Evolutionary conservation across 2,797 vertebrate species (phyloP), one percentile per base, ranked within the genome.

Genomic region (Zenarchopterus dispar): DNA sequence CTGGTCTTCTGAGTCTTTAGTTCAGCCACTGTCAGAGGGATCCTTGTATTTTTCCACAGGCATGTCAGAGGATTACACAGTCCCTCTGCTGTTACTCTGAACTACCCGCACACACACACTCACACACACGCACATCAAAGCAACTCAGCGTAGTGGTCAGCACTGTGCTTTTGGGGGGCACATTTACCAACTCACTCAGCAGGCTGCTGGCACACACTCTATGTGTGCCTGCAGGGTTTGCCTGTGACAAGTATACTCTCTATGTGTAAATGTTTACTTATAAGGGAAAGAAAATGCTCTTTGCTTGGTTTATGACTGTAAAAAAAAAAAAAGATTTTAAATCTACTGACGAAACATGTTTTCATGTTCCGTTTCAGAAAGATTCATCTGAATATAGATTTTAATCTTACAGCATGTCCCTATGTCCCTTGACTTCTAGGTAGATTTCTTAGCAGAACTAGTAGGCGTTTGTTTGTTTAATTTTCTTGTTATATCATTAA

Each of bases 41-140:
- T 84, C 74, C 88, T 89, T 90, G 88, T 91, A 86, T 87, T 91
- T 92, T 88, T 92, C 87, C 90, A 89, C 70, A 85, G 78, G 83
- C 85, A 87, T 90, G 82, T 90, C 84, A 86, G 77, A 84, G 87
- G 84, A 90, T 89, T 87, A 90, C 89, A 89, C 78, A 86, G 82
- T 84, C 80, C 73, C 82, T 83, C 76, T 82, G 85, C 84, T 87
- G 88, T 91, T 85, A 78, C 75, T 56, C 78, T 78, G 81, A 86
- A 77, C 78, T 65, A 56, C 73, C 56, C 31, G 42, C 41, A 1
- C 16, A 59, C 44, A 53, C 81, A 56, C 62, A 64, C 65, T 39
- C 67, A 61, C 60, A 67, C 70, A 46, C 62, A 70, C 77, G 79
- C 80, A 61, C 84, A 87, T 88, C 87, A 89, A 88, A 88, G 87